phyloP scores from a whole-genome alignment of 2,113 vertebrate species.

The Mohoua ochrocephala region DNA sequence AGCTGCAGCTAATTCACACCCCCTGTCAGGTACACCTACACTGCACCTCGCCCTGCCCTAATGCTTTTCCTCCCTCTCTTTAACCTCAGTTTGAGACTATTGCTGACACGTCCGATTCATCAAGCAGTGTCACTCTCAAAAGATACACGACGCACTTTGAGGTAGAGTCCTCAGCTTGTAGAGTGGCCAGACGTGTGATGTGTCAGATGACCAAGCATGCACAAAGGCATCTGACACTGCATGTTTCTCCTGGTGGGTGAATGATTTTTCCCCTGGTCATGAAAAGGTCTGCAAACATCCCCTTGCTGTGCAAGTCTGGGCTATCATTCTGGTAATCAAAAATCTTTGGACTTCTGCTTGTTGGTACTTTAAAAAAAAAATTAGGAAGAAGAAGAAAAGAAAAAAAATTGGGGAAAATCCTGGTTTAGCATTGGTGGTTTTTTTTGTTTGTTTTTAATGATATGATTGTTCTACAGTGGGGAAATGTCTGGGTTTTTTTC shows the following conservation, averaged over 20 bases:
- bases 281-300: background rate
- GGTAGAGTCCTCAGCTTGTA: slow-evolving; percentile 73
- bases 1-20: background rate
- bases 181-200: background rate
- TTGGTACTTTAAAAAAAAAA: background rate
- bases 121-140: slow-evolving; percentile 90
- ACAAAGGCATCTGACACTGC: background rate
- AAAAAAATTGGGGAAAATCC: background rate
- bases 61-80: slow-evolving; percentile 22
- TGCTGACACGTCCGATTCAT: slow-evolving; percentile 82
- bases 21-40: background rate
- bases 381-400: background rate
- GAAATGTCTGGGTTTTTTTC: background rate
- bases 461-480: background rate
- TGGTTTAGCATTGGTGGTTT: background rate
- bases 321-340: background rate
- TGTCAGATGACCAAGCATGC: background rate
- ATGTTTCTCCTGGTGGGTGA: background rate
- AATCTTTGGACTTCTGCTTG: background rate
- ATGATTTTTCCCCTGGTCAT: background rate
- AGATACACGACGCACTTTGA: slow-evolving; percentile 87
- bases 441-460: background rate
- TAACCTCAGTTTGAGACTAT: slow-evolving; percentile 88
- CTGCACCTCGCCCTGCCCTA: background rate
- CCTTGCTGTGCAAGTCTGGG: background rate